Conservation (phyloP, 2,113 vertebrate species). For the Heteronetta atricapilla region DNA sequence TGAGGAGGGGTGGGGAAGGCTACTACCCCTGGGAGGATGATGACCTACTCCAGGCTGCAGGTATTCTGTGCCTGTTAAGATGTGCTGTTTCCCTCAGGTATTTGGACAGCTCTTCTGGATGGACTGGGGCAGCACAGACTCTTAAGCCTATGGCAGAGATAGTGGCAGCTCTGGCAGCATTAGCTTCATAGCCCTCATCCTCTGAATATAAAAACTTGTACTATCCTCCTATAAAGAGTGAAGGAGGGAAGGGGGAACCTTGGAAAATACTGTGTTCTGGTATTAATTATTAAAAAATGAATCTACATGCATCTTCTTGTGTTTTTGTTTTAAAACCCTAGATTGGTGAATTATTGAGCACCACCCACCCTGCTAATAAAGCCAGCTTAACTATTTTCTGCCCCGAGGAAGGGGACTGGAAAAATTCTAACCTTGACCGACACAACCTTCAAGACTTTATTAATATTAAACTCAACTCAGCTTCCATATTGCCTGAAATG, state of each 20-base stretch:
- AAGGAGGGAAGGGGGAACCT: background rate
- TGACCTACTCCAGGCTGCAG: no score
- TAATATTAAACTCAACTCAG: constrained; percentile 90
- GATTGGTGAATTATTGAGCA: constrained; percentile 96
- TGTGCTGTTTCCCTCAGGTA: background rate
- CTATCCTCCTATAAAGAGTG: background rate
- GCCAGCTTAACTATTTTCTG: constrained; percentile 90
- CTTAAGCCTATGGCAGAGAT: background rate
- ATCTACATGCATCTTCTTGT: background rate
- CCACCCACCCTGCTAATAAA: constrained; percentile 92
- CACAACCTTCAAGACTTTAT: constrained; percentile 95
- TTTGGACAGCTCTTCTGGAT: background rate
- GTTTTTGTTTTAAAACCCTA: constrained; percentile 62
- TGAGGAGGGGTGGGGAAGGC: no score
- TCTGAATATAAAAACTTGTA: background rate
- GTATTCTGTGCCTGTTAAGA: background rate
- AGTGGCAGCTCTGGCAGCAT: background rate
- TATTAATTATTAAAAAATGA: background rate
- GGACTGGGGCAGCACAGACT: background rate
- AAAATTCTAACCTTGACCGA: constrained; percentile 91
- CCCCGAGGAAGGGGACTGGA: constrained; percentile 92
- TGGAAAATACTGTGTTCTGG: background rate
- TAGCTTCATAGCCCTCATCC: background rate
- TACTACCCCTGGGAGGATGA: no score
- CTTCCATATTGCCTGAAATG: constrained; percentile 91